phyloP scores from a whole-genome alignment of 1,140 invertebrate genomes.

The Cotesia chilonis region DNA sequence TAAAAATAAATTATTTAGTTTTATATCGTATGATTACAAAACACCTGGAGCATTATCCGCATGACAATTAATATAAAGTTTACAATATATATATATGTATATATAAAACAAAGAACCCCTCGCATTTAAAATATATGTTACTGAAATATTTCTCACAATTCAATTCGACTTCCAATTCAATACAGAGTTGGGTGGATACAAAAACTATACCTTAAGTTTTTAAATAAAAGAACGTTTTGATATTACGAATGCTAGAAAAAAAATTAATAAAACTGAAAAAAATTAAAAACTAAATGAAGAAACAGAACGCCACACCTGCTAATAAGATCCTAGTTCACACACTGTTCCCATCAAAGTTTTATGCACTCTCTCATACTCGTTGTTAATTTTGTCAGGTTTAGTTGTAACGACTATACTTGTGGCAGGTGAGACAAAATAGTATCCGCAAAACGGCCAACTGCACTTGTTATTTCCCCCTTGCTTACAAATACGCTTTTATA shows the following conservation, averaged over 20 bases:
- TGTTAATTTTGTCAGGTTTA: constrained; percentile 21
- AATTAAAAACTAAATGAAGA: constrained; percentile 4
- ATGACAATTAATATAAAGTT: not conserved
- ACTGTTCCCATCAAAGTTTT: constrained; percentile 17
- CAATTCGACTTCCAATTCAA: constrained; percentile 1
- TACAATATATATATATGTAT: not conserved
- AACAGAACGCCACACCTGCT: constrained; percentile 11
- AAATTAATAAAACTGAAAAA: not conserved
- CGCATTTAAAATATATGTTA: not conserved
- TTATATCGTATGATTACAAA: too few species aligned
- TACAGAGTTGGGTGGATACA: constrained; percentile 1
- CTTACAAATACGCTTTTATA: not conserved
- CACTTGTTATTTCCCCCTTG: not conserved
- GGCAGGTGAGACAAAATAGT: constrained; percentile 31
- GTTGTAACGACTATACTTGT: constrained; percentile 20
- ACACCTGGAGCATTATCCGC: too few species aligned
- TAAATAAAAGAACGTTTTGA: not conserved
- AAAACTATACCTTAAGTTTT: constrained; percentile 5
- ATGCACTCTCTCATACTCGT: not conserved
- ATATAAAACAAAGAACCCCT: constrained; percentile 7
- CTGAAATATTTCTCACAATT: constrained; percentile 26
- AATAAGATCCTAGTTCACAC: constrained; percentile 23
- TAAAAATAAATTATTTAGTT: too few species aligned
- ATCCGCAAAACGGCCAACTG: constrained; percentile 13
- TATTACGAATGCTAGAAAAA: too few species aligned